Evolutionary conservation across 2,113 vertebrate genomes (phyloP), one percentile per base, ranked within the genome.

Genomic region (Colaptes auratus): DNA sequence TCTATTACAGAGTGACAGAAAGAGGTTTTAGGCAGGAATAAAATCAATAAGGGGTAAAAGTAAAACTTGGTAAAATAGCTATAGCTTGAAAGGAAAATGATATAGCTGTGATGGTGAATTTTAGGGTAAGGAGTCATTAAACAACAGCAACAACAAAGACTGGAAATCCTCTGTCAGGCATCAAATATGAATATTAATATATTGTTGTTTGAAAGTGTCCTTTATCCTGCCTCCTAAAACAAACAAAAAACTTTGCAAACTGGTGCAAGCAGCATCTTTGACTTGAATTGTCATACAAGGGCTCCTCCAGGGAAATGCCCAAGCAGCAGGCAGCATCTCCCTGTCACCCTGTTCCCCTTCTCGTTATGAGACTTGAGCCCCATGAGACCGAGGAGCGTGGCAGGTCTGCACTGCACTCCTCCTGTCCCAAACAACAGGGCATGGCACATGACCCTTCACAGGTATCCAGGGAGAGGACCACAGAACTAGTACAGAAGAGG

Each of bases 21-120:
- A 84, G 74, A 94, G 80, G 90, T 81, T 95, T 97, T 95, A 96
- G 90, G 94, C 88, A 93, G 67, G 82, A 95, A 94, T 76, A 97
- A 97, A 97, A 97, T 95, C 91, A 90, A 93, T 94, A 79, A 35
- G 55, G 50, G 61, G 36, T 4, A 46, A 92, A 95, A 94, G 81
- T 12, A 91, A 65, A 88, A 59, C 25, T 91, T 94, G 65, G 78
- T 65, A 95, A 91, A 93, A 90, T 15, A 86, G 55, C 75, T 82
- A 20, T 28, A 70, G 58, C 77, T 95, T 74, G n/a, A 82, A 95
- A 74, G 69, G 19, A 92, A 90, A 95, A 86, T 77, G 0, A 84
- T 93, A 1, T 56, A 69, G 76, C 90, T 82, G 28, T 42, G 65
- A 78, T 71, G 48, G 35, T 90, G 66, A 88, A 86, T 84, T 90